Percentiles rank a stretch among this genome's conserved stretches.
These are phyloP conservation scores for Trichosurus vulpecula DNA, from an alignment of 2,797 vertebrate species.

Conservation along the genomic window DNA sequence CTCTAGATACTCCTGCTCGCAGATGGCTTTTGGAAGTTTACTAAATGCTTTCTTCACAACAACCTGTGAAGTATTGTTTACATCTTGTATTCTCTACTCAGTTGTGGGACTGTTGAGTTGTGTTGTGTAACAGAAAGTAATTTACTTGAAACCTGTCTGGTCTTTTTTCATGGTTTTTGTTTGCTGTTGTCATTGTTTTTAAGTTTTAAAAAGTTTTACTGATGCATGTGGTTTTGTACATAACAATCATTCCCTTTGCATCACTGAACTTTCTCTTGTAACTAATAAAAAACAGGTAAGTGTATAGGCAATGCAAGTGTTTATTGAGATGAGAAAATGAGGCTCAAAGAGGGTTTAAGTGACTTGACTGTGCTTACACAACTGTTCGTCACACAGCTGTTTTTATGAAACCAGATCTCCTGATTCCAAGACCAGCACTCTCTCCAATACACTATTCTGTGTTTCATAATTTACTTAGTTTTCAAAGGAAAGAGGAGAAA, in stretches of 20 bases:
- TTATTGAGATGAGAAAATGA: background rate
- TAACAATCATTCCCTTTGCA: background rate
- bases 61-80: background rate
- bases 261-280: background rate
- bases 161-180: background rate
- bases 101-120: background rate
- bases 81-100: background rate
- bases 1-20: background rate
- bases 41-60: background rate
- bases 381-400: background rate
- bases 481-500: background rate
- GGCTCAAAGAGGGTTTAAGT: background rate
- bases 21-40: background rate
- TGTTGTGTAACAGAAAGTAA: background rate
- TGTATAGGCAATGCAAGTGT: background rate
- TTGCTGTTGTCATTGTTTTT: too few species aligned
- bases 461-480: background rate
- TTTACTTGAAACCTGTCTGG: background rate
- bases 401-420: background rate
- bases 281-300: background rate
- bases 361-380: background rate
- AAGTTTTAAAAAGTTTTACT: background rate
- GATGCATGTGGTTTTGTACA: background rate
- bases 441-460: background rate
- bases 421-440: background rate